A percentile compares a stretch with the other conserved stretches of the same genome.
These are phyloP conservation scores for Sycobia sp. DNA, from an alignment of 1,140 invertebrate genomes.

Conservation along the genomic window DNA sequence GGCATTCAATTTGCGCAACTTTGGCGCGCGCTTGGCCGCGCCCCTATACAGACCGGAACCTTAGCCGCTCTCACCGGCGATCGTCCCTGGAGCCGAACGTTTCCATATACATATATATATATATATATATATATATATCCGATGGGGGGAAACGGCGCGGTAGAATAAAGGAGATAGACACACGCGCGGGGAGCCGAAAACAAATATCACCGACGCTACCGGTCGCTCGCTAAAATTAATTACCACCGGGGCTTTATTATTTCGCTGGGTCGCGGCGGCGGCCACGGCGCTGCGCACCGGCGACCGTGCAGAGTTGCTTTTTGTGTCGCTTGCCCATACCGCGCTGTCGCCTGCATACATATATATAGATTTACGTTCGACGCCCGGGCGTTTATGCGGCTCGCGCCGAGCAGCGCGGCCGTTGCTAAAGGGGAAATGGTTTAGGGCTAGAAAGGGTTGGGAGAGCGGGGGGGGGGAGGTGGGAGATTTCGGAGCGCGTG, in stretches of 20 bases:
- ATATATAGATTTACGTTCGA: not conserved
- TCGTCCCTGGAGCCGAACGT: too few species aligned
- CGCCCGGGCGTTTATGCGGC: not conserved
- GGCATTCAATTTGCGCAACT: conserved; percentile 25
- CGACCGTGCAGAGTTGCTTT: not conserved
- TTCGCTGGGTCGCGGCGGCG: not conserved
- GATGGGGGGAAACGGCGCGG: too few species aligned
- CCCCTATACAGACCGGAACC: not conserved
- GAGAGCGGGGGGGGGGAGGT: not conserved
- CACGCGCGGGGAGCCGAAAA: too few species aligned
- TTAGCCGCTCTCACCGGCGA: too few species aligned
- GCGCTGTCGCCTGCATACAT: not conserved
- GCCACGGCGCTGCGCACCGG: not conserved
- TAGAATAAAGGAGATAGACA: too few species aligned
- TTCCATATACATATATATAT: too few species aligned
- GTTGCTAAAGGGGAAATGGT: too few species aligned
- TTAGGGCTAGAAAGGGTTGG: not conserved
- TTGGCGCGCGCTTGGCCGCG: not conserved
- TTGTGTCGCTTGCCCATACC: not conserved
- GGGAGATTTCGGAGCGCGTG: not conserved
- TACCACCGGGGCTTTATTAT: conserved; percentile 25
- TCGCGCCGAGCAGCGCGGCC: too few species aligned
- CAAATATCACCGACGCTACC: conserved; percentile 14
- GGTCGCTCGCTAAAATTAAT: conserved; percentile 8
- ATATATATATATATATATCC: too few species aligned